phyloP scores from a whole-genome alignment of 2,888 invertebrate genomes.

The Arctia plantaginis region DNA sequence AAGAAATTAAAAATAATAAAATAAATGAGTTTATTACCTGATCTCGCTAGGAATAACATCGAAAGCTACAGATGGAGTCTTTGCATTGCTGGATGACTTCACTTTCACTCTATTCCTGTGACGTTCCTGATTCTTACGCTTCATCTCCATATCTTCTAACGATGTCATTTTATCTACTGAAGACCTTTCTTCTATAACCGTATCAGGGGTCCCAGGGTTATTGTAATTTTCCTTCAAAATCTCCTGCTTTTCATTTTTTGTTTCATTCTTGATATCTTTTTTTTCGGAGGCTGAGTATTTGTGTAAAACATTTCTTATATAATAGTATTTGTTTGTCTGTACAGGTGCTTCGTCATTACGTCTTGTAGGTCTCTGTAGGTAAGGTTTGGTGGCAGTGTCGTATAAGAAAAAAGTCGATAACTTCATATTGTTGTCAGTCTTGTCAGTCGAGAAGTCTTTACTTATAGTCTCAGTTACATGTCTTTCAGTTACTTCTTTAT shows the following conservation, averaged over 20 bases:
- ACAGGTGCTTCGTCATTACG: constrained; percentile 69
- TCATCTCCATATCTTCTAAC: constrained; percentile 63
- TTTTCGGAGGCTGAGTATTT: constrained; percentile 68
- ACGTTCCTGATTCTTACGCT: constrained; percentile 27
- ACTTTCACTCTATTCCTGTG: constrained; percentile 55
- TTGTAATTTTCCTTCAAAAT: constrained; percentile 61
- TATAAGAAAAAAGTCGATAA: constrained; percentile 78
- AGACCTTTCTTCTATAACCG: constrained; percentile 71
- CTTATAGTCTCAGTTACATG: constrained; percentile 62
- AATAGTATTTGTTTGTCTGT: constrained; percentile 74
- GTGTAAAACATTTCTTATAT: constrained; percentile 77
- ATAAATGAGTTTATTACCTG: constrained; percentile 73
- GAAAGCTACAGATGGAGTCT: constrained; percentile 80
- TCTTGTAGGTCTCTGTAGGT: constrained; percentile 76
- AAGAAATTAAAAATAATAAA: too few relatives aligned
- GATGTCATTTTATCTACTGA: constrained; percentile 66
- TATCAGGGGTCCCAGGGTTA: constrained; percentile 56
- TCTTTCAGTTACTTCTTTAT: constrained; percentile 42
- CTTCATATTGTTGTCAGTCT: constrained; percentile 60
- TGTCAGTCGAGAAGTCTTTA: constrained; percentile 75
- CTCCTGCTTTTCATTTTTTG: constrained; percentile 46
- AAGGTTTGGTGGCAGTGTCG: constrained; percentile 79
- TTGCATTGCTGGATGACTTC: constrained; percentile 67
- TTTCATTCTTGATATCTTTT: constrained; percentile 40
- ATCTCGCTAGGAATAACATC: constrained; percentile 84